Percentiles rank a stretch among this genome's conserved stretches.
phyloP scores from a whole-genome alignment of 92 coral and sea anemone species.

The Blastomussa wellsi region DNA sequence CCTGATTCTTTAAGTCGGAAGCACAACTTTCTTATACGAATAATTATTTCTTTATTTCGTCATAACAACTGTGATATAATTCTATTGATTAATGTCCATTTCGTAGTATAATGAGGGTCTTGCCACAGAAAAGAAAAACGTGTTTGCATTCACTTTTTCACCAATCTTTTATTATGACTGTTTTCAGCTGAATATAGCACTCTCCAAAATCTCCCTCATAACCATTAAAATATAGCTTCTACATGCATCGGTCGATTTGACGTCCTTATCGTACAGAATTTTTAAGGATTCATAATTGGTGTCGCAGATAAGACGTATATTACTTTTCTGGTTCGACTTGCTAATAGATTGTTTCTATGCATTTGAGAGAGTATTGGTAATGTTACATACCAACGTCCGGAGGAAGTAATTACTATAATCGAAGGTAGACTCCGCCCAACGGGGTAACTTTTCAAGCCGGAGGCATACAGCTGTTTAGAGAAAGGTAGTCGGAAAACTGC shows the following conservation, averaged over 20 bases:
- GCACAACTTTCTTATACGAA: neutral
- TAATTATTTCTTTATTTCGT: conserved; percentile 14
- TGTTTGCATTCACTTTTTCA: neutral
- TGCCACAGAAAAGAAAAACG: neutral
- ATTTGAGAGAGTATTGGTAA: too few species aligned
- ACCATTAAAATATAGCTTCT: neutral
- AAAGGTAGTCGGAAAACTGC: too few species aligned
- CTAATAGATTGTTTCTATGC: neutral
- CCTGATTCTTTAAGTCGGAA: neutral
- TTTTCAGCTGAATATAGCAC: too few species aligned
- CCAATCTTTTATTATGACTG: too few species aligned
- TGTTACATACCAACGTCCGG: too few species aligned
- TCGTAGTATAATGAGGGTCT: neutral
- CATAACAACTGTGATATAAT: neutral
- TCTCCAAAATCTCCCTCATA: neutral
- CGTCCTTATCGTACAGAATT: neutral
- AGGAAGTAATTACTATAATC: too few species aligned
- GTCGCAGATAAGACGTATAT: neutral
- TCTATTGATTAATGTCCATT: neutral
- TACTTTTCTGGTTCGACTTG: neutral
- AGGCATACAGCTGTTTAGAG: too few species aligned
- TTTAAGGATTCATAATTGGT: neutral
- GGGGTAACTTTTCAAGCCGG: too few species aligned
- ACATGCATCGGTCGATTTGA: neutral
- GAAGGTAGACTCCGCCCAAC: too few species aligned